phyloP scores from a whole-genome alignment of 2,888 invertebrate genomes.

The Drosophila histrio region DNA sequence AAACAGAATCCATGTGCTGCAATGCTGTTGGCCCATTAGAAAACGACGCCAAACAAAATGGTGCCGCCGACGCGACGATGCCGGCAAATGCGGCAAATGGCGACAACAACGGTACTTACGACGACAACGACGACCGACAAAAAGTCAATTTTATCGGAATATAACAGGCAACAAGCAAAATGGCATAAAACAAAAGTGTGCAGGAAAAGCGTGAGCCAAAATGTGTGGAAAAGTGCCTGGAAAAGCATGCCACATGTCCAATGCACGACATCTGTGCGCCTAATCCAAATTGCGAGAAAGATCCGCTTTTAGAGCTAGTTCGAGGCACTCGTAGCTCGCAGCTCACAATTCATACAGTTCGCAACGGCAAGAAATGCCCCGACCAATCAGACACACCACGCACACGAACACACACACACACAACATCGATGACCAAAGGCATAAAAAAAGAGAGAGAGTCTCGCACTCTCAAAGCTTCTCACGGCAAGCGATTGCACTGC shows the following conservation, averaged over 20 bases:
- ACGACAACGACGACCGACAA: slow-evolving; percentile 63
- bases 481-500: slow-evolving; percentile 22
- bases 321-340: slow-evolving; percentile 32
- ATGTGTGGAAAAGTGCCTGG: slow-evolving; percentile 39
- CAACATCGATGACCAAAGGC: slow-evolving; percentile 2
- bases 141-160: slow-evolving; percentile 81
- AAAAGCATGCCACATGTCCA: slow-evolving; percentile 40
- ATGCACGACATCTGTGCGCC: slow-evolving; percentile 68
- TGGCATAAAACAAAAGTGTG: slow-evolving; percentile 20
- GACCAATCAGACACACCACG: slow-evolving; percentile 18
- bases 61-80: slow-evolving; percentile 56
- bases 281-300: slow-evolving; percentile 82
- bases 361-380: slow-evolving; percentile 23
- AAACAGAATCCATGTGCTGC: slow-evolving; percentile 62
- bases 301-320: slow-evolving; percentile 83
- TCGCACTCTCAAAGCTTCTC: slow-evolving; percentile 15
- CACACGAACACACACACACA: background rate
- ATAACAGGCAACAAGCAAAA: slow-evolving; percentile 76
- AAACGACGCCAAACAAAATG: slow-evolving; percentile 79
- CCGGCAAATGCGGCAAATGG: slow-evolving; percentile 17
- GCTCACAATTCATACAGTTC: slow-evolving; percentile 30
- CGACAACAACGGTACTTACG: slow-evolving; percentile 14
- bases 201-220: slow-evolving; percentile 47
- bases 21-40: slow-evolving; percentile 75
- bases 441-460: slow-evolving; percentile 4